Evolutionary conservation across 2,888 invertebrate species (phyloP).

Genomic region (Agrochola litura): DNA sequence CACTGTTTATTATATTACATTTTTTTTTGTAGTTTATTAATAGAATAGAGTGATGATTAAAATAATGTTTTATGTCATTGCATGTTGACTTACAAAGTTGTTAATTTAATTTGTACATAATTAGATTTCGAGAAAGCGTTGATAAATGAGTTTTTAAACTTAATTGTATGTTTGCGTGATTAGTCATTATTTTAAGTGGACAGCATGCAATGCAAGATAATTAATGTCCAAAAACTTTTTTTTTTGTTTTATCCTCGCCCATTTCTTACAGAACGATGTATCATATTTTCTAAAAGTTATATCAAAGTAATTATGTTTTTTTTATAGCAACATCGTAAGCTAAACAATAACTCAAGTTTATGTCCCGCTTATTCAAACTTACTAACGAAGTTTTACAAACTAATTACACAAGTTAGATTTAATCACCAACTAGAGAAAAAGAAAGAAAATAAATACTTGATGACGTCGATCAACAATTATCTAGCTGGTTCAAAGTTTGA

Average conservation of each 20-base stretch:
- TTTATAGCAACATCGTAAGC: neutral
- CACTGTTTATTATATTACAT: neutral
- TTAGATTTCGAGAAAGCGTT: slow-evolving; percentile 56
- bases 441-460: slow-evolving; percentile 17
- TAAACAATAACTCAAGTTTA: slow-evolving; percentile 15
- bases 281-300: slow-evolving; percentile 27
- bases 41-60: neutral
- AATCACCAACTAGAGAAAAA: slow-evolving; percentile 9
- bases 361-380: slow-evolving; percentile 27
- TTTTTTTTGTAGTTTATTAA: neutral
- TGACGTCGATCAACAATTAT: slow-evolving; percentile 22
- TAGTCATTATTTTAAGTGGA: slow-evolving; percentile 56
- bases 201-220: slow-evolving; percentile 65
- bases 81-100: slow-evolving; percentile 57
- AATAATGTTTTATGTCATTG: slow-evolving; percentile 46
- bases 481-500: neutral
- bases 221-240: slow-evolving; percentile 37
- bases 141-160: slow-evolving; percentile 44
- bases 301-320: slow-evolving; percentile 5
- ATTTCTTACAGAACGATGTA: slow-evolving; percentile 36
- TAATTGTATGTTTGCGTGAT: slow-evolving; percentile 66
- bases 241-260: slow-evolving; percentile 48
- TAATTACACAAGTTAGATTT: slow-evolving; percentile 34
- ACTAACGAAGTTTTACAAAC: slow-evolving; percentile 29
- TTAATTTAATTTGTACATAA: slow-evolving; percentile 56